Base-by-base conservation (phyloP, 1,140 invertebrate genomes). In the Drepana arcuata region DNA sequence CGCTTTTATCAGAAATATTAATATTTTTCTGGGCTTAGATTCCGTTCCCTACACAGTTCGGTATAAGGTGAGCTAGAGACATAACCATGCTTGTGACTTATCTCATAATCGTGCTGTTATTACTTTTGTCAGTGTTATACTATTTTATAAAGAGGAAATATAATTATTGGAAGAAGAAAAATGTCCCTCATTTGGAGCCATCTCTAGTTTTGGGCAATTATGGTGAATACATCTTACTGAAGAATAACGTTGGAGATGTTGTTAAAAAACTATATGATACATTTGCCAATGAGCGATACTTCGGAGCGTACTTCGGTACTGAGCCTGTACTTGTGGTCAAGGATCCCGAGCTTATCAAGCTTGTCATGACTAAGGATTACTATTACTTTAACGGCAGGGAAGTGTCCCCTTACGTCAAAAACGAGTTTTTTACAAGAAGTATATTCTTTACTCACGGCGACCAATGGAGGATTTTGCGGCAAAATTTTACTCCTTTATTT, bases 401-500 rank as follows among this genome's bases (percentile, higher is more conserved):
- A 9, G 10, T 82, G 2, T 68, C 82, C 11, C 63, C 73, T 12
- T 80, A 86, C 30, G 82, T 79, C 29, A 63, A 70, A 27, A 64
- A 73, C 2, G 87, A 66, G 25, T 9, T 45, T 0, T 27, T 63
- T 1, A 53, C 55, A 0, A 44, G 34, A 16, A 75, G 82, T 40
- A 34, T 85, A 9, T 78, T 85, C 24, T 67, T 64, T 25, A 32
- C 67, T 0, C 40, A 53, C 2, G 83, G 80, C 1, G 71, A 83
- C 16, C 55, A 65, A 23, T 90, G 89, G 89, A 86, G 84, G 55
- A 58, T 83, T 2, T 42, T 88, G 2, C 62, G 88, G 16, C 60
- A 72, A 10, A 87, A 88, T 33, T 58, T 89, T 25, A 86, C 85
- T 7, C 87, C 88, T 4, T 78, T 86, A 4, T 90, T 90, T 56